Evolutionary conservation across 2,888 invertebrate genomes (phyloP), one percentile per base, ranked within the genome.

Genomic region (Trissolcus brochymenae): DNA sequence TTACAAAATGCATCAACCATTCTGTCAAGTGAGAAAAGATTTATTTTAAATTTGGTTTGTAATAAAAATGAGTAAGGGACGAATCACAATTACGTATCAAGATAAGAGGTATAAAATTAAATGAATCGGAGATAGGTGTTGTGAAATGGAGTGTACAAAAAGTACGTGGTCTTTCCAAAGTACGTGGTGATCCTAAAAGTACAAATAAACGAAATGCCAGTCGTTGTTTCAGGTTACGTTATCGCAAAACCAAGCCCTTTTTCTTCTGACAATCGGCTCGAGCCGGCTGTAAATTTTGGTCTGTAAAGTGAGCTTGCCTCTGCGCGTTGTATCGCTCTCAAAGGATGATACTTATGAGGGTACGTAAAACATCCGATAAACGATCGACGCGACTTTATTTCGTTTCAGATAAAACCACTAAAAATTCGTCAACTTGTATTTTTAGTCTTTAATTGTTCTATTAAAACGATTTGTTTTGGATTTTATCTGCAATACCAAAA

Each of bases 251-350:
- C 68, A 43, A 50, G 55, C 68, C 43, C 72, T 75, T 72, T 66
- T 78, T 78, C 66, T 74, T 74, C 57, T 55, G 66, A 49, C 61
- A 60, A 51, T 60, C 49, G 76, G 54, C 68, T 55, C 64, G 62
- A 74, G 66, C 71, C 62, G 71, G 67, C 71, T 70, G 71, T 78
- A 78, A 78, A 78, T 78, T 75, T 78, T 59, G 78, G 74, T 74
- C 71, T 57, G 67, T 66, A 78, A 74, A 78, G 73, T 78, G 71
- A 65, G 66, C 72, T 54, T 51, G 51, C 11, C 11, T 51, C 9
- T 51, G 51, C 11, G 19, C 6, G 19, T 51, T 51, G 16, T 35
- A 35, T 35, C 35, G 35, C 35, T 7, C 46, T 67, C 54, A 51
- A 67, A 66, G 64, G 60, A 73, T 49, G 61, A 53, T 74, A 71